These are phyloP conservation scores for Montipora sp. DNA, from an alignment of 64 coral and sea anemone species.

Conservation along the genomic window DNA sequence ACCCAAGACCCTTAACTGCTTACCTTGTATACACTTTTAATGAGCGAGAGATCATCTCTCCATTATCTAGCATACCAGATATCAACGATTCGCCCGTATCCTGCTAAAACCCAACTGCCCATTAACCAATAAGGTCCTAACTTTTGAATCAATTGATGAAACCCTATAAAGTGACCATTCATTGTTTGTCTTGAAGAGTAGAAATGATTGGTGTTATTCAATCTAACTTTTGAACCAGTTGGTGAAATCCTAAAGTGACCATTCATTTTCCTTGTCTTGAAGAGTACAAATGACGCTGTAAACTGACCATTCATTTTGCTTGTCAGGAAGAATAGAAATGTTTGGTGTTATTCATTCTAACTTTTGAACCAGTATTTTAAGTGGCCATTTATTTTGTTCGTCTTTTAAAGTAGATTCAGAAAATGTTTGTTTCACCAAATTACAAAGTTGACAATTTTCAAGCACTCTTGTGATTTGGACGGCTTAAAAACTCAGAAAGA, in stretches of 20 bases:
- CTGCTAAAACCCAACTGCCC: background rate
- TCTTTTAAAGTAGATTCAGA: background rate
- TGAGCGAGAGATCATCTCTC: no score
- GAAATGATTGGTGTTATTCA: background rate
- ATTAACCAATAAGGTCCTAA: background rate
- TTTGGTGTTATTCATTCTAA: background rate
- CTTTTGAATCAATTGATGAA: background rate
- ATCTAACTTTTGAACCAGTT: background rate
- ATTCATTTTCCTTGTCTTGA: background rate
- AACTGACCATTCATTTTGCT: background rate
- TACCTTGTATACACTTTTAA: no score
- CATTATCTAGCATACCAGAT: no score
- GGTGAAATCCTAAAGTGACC: background rate
- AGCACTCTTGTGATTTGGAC: constrained; percentile 7
- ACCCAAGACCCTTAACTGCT: no score
- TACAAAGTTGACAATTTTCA: constrained; percentile 11
- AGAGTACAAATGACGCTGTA: background rate
- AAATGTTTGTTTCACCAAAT: background rate
- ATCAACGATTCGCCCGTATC: no score
- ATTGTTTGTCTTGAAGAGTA: background rate
- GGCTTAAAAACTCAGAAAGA: background rate
- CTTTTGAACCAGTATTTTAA: background rate
- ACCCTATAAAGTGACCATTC: constrained; percentile 3
- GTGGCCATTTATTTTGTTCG: background rate
- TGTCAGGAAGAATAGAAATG: background rate